Base-by-base conservation (phyloP, 2,113 vertebrate species). In the Ia io region DNA sequence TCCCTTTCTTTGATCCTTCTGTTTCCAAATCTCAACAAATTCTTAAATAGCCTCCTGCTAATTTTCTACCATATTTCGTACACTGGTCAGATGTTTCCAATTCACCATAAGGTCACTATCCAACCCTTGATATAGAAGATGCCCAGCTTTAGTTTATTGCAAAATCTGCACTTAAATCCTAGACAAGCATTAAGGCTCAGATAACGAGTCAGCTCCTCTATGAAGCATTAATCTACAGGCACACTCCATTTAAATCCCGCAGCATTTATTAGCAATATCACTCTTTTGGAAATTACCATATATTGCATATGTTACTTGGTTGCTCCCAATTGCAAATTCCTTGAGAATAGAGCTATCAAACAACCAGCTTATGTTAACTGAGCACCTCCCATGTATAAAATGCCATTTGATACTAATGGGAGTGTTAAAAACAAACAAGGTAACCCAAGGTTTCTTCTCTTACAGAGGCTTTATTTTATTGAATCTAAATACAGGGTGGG, bases 121-220 rank as follows among this genome's bases (percentile, higher is more conserved):
- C 25, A 84, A 88, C 9, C 40, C 51, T 25, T 88, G 30, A 44
- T 65, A 80, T 35, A 93, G 30, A 82, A 35, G 10, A 83, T 88
- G 13, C 1, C 35, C 49, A 79, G 13, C 63, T 90, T 25, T 69
- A 71, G 35, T 59, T 95, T 56, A 87, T 44, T 76, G 18, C 42
- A 93, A 80, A 92, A n/a, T 59, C 22, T 87, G 3, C 17, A 69
- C 90, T 89, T 83, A 92, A 96, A 92, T 84, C 8, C 16, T 77
- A 70, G 61, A 35, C 61, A 74, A 49, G 25, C 30, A 80, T 91
- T 71, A 88, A 56, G 28, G 40, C 23, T 42, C 56, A 79, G 37
- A 44, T 90, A 78, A 77, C 9, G 4, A 92, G 3, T 47, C 37
- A 86, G 40, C 5, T 78, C 14, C 20, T 88, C 25, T 82, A 13